These are phyloP conservation scores for Nasonia longicornis DNA, from an alignment of 1,140 invertebrate genomes.

Conservation along the genomic window DNA sequence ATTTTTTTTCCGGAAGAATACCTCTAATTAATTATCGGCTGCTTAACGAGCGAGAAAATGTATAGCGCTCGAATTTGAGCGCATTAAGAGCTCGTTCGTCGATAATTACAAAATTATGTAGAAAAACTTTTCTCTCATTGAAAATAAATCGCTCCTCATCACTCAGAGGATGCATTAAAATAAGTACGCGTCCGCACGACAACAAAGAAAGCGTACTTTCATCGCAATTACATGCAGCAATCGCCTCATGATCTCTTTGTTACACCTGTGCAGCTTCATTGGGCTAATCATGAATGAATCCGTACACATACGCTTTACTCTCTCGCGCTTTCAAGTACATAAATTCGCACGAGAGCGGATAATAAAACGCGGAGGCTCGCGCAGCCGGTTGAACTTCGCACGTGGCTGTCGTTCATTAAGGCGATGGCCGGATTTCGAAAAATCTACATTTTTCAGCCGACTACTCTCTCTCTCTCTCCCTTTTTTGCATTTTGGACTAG, in stretches of 20 bases:
- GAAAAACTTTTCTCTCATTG: background rate
- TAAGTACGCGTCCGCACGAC: background rate
- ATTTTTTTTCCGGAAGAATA: too few relatives aligned
- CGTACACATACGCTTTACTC: background rate
- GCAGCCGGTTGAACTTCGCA: background rate
- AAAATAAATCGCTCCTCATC: background rate
- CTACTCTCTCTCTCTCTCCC: slow-evolving; percentile 2
- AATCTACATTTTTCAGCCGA: slow-evolving; percentile 14
- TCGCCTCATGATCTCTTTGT: background rate
- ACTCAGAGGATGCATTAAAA: background rate
- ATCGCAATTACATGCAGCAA: background rate
- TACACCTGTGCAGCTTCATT: background rate
- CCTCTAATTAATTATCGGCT: too few relatives aligned
- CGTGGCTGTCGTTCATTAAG: background rate
- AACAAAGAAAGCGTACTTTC: slow-evolving; percentile 6
- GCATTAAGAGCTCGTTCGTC: background rate
- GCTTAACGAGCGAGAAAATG: too few relatives aligned
- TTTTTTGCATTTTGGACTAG: slow-evolving; percentile 7
- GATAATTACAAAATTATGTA: background rate
- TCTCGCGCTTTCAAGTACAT: background rate
- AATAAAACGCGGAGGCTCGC: background rate
- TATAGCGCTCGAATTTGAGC: too few relatives aligned
- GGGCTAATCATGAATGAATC: background rate
- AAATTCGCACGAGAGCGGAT: background rate
- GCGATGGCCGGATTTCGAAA: slow-evolving; percentile 19